Conservation (phyloP, 2,888 invertebrate species). For the Gastrophysa polygoni region DNA sequence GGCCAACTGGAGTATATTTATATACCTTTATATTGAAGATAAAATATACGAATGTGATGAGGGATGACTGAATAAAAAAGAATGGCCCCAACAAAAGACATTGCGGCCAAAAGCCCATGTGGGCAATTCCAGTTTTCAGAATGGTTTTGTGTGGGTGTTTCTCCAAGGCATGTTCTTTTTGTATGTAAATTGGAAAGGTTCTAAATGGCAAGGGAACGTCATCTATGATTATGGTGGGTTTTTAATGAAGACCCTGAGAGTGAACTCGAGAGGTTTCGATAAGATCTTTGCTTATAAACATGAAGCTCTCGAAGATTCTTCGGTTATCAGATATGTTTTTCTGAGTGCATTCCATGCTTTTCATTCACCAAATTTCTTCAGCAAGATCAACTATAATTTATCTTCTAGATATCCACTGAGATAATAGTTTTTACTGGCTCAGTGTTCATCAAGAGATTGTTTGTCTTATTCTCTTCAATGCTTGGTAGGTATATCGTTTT, state of each 20-base stretch:
- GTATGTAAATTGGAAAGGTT: conserved; percentile 10
- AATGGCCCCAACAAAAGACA: not conserved
- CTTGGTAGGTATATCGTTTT: too few relatives aligned
- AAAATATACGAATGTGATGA: not conserved
- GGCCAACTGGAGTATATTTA: too few relatives aligned
- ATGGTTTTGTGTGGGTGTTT: conserved; percentile 3
- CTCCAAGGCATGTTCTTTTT: conserved; percentile 6
- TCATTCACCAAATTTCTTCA: too few relatives aligned
- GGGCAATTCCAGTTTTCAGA: conserved; percentile 8
- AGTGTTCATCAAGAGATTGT: too few relatives aligned
- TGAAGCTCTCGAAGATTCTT: not conserved
- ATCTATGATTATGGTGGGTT: not conserved
- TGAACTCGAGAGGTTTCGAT: not conserved
- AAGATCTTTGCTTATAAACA: not conserved
- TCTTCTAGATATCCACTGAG: too few relatives aligned
- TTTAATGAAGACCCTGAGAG: not conserved
- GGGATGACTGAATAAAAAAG: conserved; percentile 1
- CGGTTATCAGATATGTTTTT: too few relatives aligned
- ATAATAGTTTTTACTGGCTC: too few relatives aligned
- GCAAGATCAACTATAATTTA: too few relatives aligned
- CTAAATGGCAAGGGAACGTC: conserved; percentile 3
- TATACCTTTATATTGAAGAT: too few relatives aligned
- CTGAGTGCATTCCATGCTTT: too few relatives aligned
- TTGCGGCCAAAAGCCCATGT: conserved; percentile 1
- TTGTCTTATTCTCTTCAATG: too few relatives aligned